Evolutionary conservation across 2,888 invertebrate species (phyloP), one percentile per base, ranked within the genome.

Genomic region (Eugnorisma glareosa): DNA sequence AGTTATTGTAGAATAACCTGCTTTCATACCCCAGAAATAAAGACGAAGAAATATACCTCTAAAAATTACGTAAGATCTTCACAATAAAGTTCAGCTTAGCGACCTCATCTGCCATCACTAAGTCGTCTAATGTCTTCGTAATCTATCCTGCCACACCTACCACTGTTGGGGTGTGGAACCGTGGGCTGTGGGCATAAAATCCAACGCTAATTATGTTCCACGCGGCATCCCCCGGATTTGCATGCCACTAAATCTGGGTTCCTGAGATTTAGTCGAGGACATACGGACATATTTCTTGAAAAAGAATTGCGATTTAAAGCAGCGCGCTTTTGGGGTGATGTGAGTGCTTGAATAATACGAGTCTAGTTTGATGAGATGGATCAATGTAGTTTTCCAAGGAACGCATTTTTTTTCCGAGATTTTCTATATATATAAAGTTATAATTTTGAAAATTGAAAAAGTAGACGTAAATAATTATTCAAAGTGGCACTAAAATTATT

Each of bases 181-280:
- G 79, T 78, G 84, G 80, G 81, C 83, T 74, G 77, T 79, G 86
- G 80, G 81, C 84, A 86, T 86, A 86, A 88, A 90, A 86, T 88
- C 88, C 81, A 84, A 79, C 64, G 90, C 91, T 92, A 93, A 94
- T 94, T 94, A 93, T 90, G 90, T 87, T 87, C 85, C 89, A 86
- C 90, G 85, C 75, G 82, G 71, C 75, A 79, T 77, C 89, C 77
- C 85, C 81, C 85, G 93, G 93, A 93, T 93, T 94, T 93, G 91
- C 91, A 89, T 90, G 89, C 89, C 88, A 87, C 89, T 91, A 93
- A 93, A 94, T 93, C 92, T 91, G 91, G 89, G 73, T 79, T 75
- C 64, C 88, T 87, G 84, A 91, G 92, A 90, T 91, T 91, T 92
- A 91, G 86, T 85, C 85, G 82, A 85, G 86, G 89, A 91, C 91